A percentile compares a stretch with the other conserved stretches of the same genome.
phyloP scores from a whole-genome alignment of 1,140 invertebrate genomes.

The Meloidogyne chitwoodi region DNA sequence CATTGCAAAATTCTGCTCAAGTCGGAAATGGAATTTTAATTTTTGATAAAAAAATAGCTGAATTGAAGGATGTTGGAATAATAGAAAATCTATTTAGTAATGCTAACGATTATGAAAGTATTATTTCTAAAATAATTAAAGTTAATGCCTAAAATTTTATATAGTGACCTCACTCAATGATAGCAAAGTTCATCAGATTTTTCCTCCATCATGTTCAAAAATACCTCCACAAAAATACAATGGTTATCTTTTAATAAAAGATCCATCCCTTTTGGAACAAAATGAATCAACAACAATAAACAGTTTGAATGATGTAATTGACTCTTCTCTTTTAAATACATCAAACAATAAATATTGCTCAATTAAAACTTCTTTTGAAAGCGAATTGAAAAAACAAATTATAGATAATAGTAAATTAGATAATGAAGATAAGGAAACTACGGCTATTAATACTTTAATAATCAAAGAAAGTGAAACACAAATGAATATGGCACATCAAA shows the following conservation, averaged over 20 bases:
- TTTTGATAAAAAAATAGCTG: slow-evolving; percentile 28
- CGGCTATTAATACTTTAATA: neutral
- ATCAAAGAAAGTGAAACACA: slow-evolving; percentile 28
- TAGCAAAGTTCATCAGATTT: neutral
- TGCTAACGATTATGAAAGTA: neutral
- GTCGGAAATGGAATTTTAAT: neutral
- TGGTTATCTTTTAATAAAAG: neutral
- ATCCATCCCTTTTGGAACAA: neutral
- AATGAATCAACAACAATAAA: neutral
- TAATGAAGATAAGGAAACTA: neutral
- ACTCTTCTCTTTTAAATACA: neutral
- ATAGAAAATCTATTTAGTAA: neutral
- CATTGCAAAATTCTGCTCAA: neutral
- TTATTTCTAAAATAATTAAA: neutral
- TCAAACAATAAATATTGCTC: neutral
- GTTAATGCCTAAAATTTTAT: neutral
- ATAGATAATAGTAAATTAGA: neutral
- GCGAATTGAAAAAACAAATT: neutral
- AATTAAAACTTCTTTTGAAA: neutral
- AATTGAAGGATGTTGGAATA: neutral
- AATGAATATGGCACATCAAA: slow-evolving; percentile 77
- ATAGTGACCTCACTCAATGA: neutral
- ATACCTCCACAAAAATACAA: slow-evolving; percentile 7
- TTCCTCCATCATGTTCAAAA: neutral
- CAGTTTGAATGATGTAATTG: neutral